These are phyloP conservation scores for Parus major DNA, from an alignment of 2,113 vertebrate species.

Conservation along the genomic window DNA sequence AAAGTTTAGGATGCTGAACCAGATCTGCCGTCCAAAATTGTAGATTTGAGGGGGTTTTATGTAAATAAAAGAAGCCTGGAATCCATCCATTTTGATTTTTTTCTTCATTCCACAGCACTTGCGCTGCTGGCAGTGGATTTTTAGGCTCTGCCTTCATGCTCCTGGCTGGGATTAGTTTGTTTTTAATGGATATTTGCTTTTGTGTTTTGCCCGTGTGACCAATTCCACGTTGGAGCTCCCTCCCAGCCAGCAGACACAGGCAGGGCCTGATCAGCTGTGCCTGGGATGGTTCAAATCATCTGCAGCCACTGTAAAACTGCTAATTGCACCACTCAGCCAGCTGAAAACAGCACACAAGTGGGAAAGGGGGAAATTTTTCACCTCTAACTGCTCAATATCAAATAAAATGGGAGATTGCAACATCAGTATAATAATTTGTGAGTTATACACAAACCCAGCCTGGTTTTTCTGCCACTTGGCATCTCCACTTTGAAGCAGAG, in stretches of 20 bases:
- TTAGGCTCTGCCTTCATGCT: not conserved
- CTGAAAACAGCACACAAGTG: not conserved
- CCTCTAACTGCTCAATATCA: not conserved
- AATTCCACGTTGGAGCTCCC: not conserved
- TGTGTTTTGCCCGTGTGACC: constrained; percentile 4
- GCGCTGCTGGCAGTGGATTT: not conserved
- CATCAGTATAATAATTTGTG: not conserved
- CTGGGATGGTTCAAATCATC: not conserved
- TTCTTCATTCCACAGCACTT: not conserved
- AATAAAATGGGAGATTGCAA: not conserved
- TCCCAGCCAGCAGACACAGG: not conserved
- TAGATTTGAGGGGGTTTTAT: not conserved
- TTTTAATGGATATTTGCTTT: constrained; percentile 11
- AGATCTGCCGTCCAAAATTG: not conserved
- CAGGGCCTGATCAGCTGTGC: constrained; percentile 9
- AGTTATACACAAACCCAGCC: not conserved
- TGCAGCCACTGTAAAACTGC: not conserved
- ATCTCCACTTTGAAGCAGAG: not conserved
- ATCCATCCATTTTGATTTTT: not conserved
- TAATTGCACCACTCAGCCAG: not conserved
- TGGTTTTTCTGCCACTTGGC: not conserved
- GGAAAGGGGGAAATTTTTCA: not conserved
- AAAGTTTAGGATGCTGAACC: not conserved
- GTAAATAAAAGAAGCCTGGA: not conserved
- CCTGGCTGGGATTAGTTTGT: not conserved